Conservation (phyloP, 1,140 invertebrate genomes). For the Zaprionus vittiger region DNA sequence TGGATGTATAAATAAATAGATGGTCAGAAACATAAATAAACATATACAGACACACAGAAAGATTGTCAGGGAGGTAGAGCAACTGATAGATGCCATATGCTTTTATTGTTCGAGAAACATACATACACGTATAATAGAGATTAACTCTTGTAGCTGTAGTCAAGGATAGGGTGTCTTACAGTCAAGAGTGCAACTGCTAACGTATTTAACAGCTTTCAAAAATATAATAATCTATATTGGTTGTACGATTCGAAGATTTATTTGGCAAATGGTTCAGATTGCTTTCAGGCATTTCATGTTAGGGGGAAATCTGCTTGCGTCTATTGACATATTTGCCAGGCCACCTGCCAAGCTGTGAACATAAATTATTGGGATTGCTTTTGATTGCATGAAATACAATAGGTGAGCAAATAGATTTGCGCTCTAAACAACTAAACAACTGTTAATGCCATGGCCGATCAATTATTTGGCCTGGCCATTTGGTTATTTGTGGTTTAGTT, state of each 20-base stretch:
- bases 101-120: too few species aligned
- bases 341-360: conserved; percentile 17
- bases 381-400: conserved; percentile 20
- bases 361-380: conserved; percentile 9
- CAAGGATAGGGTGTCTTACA: not conserved
- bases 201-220: not conserved
- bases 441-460: conserved; percentile 39
- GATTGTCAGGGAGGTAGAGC: too few species aligned
- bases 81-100: too few species aligned
- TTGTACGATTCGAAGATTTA: not conserved
- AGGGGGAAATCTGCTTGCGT: not conserved
- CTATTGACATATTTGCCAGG: not conserved
- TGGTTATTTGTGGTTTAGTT: conserved; percentile 59
- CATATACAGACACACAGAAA: too few species aligned
- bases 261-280: not conserved
- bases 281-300: not conserved
- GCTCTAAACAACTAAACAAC: conserved; percentile 27
- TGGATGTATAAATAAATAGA: too few species aligned
- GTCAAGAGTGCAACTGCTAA: not conserved
- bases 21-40: too few species aligned
- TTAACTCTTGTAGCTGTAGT: too few species aligned
- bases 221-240: not conserved
- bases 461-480: conserved; percentile 53
- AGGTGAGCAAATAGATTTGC: conserved; percentile 31
- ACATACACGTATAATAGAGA: too few species aligned